Evolutionary conservation across 2,888 invertebrate species (phyloP).

Genomic region (Corbicula japonica): DNA sequence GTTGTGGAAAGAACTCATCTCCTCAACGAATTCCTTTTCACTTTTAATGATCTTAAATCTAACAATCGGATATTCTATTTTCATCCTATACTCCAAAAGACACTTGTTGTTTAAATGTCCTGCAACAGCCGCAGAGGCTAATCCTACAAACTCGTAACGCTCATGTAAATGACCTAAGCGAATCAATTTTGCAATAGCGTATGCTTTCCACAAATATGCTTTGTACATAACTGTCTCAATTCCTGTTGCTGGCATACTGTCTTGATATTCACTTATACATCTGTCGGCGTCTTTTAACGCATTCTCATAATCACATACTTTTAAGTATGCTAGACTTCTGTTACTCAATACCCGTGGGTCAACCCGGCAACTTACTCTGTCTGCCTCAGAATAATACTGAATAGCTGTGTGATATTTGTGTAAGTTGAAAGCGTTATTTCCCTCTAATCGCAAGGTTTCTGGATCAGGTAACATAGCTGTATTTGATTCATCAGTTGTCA

Average conservation of each 20-base stretch:
- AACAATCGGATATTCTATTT: too few species aligned
- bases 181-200: slow-evolving; percentile 27
- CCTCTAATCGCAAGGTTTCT: too few species aligned
- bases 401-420: too few species aligned
- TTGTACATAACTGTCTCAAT: too few species aligned
- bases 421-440: too few species aligned
- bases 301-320: slow-evolving; percentile 17
- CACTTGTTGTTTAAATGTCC: neutral
- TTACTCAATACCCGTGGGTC: slow-evolving; percentile 2
- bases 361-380: neutral
- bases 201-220: slow-evolving; percentile 32
- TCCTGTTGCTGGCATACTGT: too few species aligned
- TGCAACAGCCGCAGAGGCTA: slow-evolving; percentile 30
- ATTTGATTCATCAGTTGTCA: too few species aligned
- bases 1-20: neutral
- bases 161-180: neutral
- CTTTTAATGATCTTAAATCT: slow-evolving; percentile 1
- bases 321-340: slow-evolving; percentile 17
- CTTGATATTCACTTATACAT: neutral
- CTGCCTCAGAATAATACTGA: too few species aligned
- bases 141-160: neutral
- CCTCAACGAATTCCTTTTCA: neutral
- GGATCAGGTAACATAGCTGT: too few species aligned
- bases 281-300: slow-evolving; percentile 31
- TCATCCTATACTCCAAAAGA: neutral